Base-by-base conservation (phyloP, 2,113 vertebrate genomes). In the Gila orcuttii region DNA sequence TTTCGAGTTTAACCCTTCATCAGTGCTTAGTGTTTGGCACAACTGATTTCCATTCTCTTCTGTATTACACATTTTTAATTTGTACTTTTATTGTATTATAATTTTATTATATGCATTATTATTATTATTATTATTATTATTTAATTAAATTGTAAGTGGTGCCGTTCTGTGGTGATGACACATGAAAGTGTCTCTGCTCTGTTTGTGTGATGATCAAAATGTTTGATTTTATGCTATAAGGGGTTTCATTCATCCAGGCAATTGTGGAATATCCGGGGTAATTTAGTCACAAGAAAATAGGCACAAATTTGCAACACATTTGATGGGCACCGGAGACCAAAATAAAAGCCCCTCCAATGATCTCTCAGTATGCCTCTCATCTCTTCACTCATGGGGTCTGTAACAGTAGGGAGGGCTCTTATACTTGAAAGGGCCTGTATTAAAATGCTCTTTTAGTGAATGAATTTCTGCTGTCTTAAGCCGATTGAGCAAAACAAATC, bases 401-500 rank as follows among this genome's bases (percentile, higher is more conserved):
- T 33, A 92, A 85, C 92, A 90, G 92, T 90, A 85, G 92, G 92
- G 84, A 89, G 91, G 89, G 89, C 92, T 91, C 93, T 93, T 90
- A 91, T 73, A 94, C 91, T 93, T 94, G 92, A 94, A 94, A 93
- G 93, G 86, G 84, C 87, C 76, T 79, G 89, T 91, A 94, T 93
- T 93, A 94, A 94, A 95, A 95, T 91, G 87, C 86, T 90, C 90
- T 89, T 93, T 91, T 88, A 57, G 69, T 90, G 94, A 94, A 92
- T 92, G 89, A 76, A 87, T 85, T 89, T 93, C 90, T 92, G 91
- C 94, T 94, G 93, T 94, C 92, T 94, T 94, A 94, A 95, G 93
- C 93, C 91, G 94, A 94, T 94, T 94, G 93, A 93, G 90, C 90
- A 92, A 93, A 94, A 94, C 94, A 93, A 91, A 93, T 93, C 93